Evolutionary conservation across 2,113 vertebrate species (phyloP), one percentile per base, ranked within the genome.

Genomic region (Cichladusa arquata): DNA sequence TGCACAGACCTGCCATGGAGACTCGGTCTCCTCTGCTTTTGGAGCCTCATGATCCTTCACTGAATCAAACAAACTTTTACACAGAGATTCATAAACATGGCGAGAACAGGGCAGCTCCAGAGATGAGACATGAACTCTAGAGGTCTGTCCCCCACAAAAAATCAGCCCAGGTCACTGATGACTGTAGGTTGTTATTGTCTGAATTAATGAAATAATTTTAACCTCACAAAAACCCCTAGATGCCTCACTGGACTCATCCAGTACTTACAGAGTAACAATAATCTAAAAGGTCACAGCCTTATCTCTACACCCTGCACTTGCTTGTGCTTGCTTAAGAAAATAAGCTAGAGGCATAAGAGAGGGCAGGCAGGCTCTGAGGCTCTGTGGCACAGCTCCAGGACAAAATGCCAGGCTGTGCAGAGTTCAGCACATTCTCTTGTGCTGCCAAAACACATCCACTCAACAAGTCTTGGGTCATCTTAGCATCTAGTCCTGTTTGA

Each of bases 131-230:
- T 58, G 11, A 38, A 50, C 54, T 48, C 11, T 25, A 47, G 25
- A 87, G 48, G 54, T 64, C 58, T 70, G 38, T 6, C 12, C 28
- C 11, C 12, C 3, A 45, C 15, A 71, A 51, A 66, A 86, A 88
- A 56, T 14, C 25, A 36, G 34, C 14, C 29, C 33, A 47, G 78
- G 48, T 80, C 48, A 76, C 48, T 77, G 61, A 45, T 76, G 53
- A 74, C 56, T 85, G n/a, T 74, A 66, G 29, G 34, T 12, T 87
- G 42, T 62, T 86, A 58, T 51, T 16, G 40, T 69, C 11, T 92
- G 66, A 92, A 90, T 91, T 89, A 90, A 88, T 70, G 34, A 80
- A 44, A 90, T 82, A 69, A 83, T 88, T 92, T 93, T 80, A 96
- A 62, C 14, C 38, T 83, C 64, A 86, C 54, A 80, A 73, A 69